Conservation (phyloP, 2,797 vertebrate genomes). For the Arctocebus calabarensis region DNA sequence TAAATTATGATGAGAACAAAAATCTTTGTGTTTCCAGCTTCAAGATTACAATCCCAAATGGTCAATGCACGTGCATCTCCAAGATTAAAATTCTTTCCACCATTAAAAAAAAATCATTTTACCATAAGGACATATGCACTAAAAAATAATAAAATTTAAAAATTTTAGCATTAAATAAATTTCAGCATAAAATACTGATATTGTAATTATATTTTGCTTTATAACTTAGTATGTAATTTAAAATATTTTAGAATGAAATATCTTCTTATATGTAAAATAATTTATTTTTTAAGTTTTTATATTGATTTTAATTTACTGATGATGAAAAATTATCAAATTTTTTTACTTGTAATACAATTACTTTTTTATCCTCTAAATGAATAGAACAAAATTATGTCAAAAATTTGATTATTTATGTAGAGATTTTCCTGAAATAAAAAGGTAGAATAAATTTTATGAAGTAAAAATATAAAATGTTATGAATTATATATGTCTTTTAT, state of each 20-base stretch:
- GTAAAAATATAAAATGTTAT: background rate
- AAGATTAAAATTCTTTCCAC: constrained; percentile 15
- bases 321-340: constrained; percentile 4
- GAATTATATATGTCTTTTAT: background rate
- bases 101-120: too few relatives aligned
- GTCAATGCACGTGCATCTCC: background rate
- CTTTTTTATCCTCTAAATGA: background rate
- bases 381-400: constrained; percentile 22
- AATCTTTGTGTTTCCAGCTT: background rate
- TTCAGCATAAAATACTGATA: background rate
- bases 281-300: background rate
- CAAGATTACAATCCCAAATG: background rate
- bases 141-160: background rate
- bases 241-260: constrained; percentile 10
- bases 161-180: constrained; percentile 29
- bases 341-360: background rate
- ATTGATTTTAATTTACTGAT: constrained; percentile 9
- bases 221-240: background rate
- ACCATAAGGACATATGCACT: too few relatives aligned
- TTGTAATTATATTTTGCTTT: background rate
- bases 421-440: constrained; percentile 4
- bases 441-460: background rate
- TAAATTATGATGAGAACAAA: background rate
- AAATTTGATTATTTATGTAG: background rate
- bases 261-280: background rate